These are phyloP conservation scores for Onchidella celtica DNA, from an alignment of 2,888 invertebrate genomes.

Conservation along the genomic window DNA sequence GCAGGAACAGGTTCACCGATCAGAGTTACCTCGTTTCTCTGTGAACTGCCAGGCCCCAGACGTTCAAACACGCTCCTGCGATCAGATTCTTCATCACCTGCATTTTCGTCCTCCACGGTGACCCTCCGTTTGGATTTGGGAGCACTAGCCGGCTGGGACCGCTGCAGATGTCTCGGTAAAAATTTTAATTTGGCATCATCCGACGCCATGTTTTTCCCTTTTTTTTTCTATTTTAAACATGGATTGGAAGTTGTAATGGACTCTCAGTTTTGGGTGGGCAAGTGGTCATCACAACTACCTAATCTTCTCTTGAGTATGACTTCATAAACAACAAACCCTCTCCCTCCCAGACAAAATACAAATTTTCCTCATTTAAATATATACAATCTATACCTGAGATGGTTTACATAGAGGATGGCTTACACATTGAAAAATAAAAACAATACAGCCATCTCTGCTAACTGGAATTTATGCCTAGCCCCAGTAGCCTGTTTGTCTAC, in stretches of 20 bases:
- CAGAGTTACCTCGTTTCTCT: slow-evolving; percentile 55
- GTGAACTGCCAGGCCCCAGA: slow-evolving; percentile 69
- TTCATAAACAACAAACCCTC: background rate
- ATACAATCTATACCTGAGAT: too few relatives aligned
- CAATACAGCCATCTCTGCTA: too few relatives aligned
- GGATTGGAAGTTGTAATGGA: too few relatives aligned
- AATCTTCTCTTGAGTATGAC: background rate
- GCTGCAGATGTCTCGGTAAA: slow-evolving; percentile 46
- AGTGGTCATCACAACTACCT: background rate
- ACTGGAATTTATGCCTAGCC: too few relatives aligned
- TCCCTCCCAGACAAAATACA: too few relatives aligned
- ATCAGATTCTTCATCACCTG: slow-evolving; percentile 64
- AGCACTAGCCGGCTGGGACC: slow-evolving; percentile 30
- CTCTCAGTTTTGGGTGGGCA: background rate
- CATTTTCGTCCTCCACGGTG: slow-evolving; percentile 68
- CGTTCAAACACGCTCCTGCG: slow-evolving; percentile 75
- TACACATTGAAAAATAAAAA: too few relatives aligned
- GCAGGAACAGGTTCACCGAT: too few relatives aligned
- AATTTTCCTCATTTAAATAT: too few relatives aligned
- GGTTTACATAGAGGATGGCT: too few relatives aligned
- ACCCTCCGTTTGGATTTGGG: slow-evolving; percentile 72
- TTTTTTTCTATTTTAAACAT: background rate
- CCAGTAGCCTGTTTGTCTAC: too few relatives aligned
- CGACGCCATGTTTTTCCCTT: slow-evolving; percentile 30
- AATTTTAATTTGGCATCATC: slow-evolving; percentile 47